phyloP scores from a whole-genome alignment of 2,888 invertebrate species.

The Lymantria monacha region DNA sequence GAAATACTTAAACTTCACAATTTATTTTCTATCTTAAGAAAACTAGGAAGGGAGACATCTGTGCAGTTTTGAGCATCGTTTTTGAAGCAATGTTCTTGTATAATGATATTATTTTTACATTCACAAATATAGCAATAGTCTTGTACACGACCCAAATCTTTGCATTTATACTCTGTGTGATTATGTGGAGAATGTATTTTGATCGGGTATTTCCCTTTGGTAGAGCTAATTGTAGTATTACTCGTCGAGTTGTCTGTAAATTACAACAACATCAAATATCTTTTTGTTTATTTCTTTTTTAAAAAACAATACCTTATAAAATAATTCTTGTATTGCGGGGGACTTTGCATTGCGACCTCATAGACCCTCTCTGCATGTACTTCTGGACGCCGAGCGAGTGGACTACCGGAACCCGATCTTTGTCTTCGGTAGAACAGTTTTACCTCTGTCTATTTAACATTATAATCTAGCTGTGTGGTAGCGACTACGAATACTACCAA shows the following conservation, averaged over 20 bases:
- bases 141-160: constrained; percentile 37
- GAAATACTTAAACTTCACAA: background rate
- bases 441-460: too few relatives aligned
- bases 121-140: constrained; percentile 62
- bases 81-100: constrained; percentile 62
- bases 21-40: constrained; percentile 29
- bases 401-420: too few relatives aligned
- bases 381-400: too few relatives aligned
- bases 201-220: constrained; percentile 10
- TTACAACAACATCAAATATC: background rate
- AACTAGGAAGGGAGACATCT: constrained; percentile 38
- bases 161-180: constrained; percentile 52
- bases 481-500: too few relatives aligned
- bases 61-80: constrained; percentile 43
- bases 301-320: too few relatives aligned
- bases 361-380: too few relatives aligned
- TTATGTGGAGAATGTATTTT: constrained; percentile 22
- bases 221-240: constrained; percentile 5
- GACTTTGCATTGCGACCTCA: too few relatives aligned
- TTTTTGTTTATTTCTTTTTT: too few relatives aligned
- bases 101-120: constrained; percentile 44
- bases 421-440: too few relatives aligned
- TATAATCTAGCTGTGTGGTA: too few relatives aligned
- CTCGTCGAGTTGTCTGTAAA: constrained; percentile 15
- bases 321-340: too few relatives aligned